phyloP scores from a whole-genome alignment of 1,140 invertebrate genomes.

The Arion vulgaris region DNA sequence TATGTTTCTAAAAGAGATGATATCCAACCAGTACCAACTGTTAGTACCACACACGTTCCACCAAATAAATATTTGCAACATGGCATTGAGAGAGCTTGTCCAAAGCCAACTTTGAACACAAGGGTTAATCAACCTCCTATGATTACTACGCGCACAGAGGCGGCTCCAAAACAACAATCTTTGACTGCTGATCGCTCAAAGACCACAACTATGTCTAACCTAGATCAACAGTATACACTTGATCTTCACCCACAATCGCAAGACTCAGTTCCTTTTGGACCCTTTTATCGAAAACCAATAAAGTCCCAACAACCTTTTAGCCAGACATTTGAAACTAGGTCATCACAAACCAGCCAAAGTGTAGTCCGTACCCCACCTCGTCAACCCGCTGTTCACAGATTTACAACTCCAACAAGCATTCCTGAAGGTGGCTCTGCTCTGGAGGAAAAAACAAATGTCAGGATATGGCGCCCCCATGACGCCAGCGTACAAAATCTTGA shows the following conservation, averaged over 20 bases:
- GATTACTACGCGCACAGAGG: neutral
- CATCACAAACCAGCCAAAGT: no score
- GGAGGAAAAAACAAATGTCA: neutral
- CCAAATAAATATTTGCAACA: neutral
- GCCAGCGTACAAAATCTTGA: neutral
- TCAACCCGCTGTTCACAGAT: no score
- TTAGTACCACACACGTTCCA: no score
- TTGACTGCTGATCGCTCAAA: no score
- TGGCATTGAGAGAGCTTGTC: neutral
- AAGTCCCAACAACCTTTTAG: no score
- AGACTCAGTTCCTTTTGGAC: no score
- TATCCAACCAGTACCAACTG: neutral
- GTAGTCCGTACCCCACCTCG: no score
- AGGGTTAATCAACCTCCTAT: no score
- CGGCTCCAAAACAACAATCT: no score
- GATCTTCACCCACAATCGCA: slow-evolving; percentile 18
- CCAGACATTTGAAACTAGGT: no score
- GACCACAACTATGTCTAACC: neutral
- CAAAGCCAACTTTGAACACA: neutral
- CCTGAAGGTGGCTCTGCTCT: slow-evolving; percentile 43
- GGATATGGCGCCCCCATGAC: neutral
- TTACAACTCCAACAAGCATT: slow-evolving; percentile 32
- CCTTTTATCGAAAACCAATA: no score
- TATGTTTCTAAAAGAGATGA: neutral
- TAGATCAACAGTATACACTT: slow-evolving; percentile 41